These are phyloP conservation scores for Drosophila antonietae DNA, from an alignment of 2,888 invertebrate species.

Conservation along the genomic window DNA sequence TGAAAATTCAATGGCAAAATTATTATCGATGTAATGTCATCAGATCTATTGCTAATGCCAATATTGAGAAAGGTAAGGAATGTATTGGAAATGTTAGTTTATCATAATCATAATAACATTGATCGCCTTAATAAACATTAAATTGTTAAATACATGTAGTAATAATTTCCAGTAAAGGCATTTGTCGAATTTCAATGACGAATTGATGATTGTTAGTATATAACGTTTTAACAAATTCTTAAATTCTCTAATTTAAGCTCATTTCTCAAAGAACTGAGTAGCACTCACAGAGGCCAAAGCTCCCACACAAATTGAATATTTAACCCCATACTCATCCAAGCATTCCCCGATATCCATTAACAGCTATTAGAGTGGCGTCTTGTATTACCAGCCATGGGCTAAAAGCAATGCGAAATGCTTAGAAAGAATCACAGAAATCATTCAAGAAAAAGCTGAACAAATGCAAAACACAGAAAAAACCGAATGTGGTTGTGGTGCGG, in stretches of 20 bases:
- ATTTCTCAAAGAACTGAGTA: not conserved
- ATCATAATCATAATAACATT: no score
- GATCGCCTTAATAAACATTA: no score
- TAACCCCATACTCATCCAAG: constrained; percentile 23
- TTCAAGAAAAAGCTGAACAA: constrained; percentile 28
- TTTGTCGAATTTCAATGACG: no score
- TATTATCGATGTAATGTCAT: not conserved
- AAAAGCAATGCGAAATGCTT: constrained; percentile 32
- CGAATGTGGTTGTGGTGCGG: constrained; percentile 20
- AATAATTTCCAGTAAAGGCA: no score
- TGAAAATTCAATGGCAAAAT: not conserved
- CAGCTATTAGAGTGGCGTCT: constrained; percentile 62
- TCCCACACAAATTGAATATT: constrained; percentile 13
- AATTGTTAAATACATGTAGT: not conserved
- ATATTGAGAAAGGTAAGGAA: no score
- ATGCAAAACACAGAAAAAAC: constrained; percentile 34
- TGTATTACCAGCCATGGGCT: constrained; percentile 54
- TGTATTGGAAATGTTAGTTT: no score
- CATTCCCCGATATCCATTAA: constrained; percentile 56
- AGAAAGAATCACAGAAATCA: constrained; percentile 33
- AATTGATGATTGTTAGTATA: no score
- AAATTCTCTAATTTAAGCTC: not conserved
- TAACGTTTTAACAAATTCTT: not conserved
- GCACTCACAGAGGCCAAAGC: not conserved
- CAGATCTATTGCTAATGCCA: not conserved